Conservation (phyloP, 1,140 invertebrate genomes). For the Gonioctena quinquepunctata region DNA sequence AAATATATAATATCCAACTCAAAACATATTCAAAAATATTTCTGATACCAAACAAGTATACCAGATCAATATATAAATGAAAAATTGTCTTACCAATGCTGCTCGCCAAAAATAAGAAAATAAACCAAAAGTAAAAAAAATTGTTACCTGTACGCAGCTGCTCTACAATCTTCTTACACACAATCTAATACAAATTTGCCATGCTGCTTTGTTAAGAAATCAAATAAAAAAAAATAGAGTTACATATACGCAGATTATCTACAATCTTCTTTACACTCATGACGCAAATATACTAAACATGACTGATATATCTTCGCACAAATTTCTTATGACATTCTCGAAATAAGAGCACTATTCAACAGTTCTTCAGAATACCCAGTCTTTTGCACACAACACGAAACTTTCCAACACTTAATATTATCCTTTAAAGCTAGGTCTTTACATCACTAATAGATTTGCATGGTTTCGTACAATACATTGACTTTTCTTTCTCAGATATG, state of each 20-base stretch:
- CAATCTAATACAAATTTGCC: not conserved
- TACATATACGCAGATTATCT: not conserved
- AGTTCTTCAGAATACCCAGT: conserved; percentile 27
- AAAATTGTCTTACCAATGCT: conserved; percentile 28
- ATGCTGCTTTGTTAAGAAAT: not conserved
- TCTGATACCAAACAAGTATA: not conserved
- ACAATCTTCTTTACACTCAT: too few species aligned
- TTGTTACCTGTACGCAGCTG: conserved; percentile 16
- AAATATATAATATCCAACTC: not conserved
- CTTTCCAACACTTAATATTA: conserved; percentile 23
- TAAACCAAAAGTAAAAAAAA: conserved; percentile 5
- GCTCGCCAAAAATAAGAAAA: conserved; percentile 6
- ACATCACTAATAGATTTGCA: conserved; percentile 4
- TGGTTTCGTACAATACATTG: conserved; percentile 6
- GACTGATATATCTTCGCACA: conserved; percentile 11
- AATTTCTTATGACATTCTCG: conserved; percentile 1
- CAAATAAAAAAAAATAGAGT: conserved; percentile 16
- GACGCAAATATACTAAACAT: conserved; percentile 4
- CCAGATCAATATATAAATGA: conserved; percentile 1
- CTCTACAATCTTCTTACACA: conserved; percentile 13
- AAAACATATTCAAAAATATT: not conserved
- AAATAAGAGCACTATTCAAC: conserved; percentile 26
- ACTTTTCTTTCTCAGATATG: not conserved
- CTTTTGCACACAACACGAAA: conserved; percentile 34
- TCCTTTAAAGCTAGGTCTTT: conserved; percentile 16